Percentiles rank a stretch among this genome's conserved stretches.
Evolutionary conservation across 2,888 invertebrate genomes (phyloP).

Genomic region (Drosophila putrida): DNA sequence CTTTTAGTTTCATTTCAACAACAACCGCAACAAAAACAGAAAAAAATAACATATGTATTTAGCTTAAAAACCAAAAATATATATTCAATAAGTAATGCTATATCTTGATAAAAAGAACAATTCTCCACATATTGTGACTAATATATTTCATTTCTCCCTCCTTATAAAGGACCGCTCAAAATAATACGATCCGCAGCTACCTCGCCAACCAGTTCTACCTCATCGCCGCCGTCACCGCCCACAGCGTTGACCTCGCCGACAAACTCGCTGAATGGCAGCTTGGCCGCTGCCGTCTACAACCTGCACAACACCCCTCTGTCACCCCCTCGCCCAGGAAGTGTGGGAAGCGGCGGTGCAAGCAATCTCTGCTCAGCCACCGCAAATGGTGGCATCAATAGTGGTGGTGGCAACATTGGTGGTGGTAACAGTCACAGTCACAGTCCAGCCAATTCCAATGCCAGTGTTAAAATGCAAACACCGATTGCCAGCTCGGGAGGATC

Average conservation of each 20-base stretch:
- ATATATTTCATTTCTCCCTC: slow-evolving; percentile 45
- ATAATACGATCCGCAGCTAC: slow-evolving; percentile 83
- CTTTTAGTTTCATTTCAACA: slow-evolving; percentile 75
- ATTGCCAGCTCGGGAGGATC: slow-evolving; percentile 27
- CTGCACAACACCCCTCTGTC: slow-evolving; percentile 67
- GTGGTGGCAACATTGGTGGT: slow-evolving; percentile 4
- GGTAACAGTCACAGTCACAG: slow-evolving; percentile 36
- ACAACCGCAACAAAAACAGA: slow-evolving; percentile 49
- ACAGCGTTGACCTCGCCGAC: slow-evolving; percentile 87
- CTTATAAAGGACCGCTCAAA: slow-evolving; percentile 83
- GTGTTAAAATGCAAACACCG: slow-evolving; percentile 37
- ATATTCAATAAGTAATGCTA: slow-evolving; percentile 11
- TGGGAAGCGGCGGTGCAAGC: slow-evolving; percentile 41
- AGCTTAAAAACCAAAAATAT: slow-evolving; percentile 25
- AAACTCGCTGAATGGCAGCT: slow-evolving; percentile 89
- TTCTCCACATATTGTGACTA: slow-evolving; percentile 29
- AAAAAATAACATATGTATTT: slow-evolving; percentile 26
- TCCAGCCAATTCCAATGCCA: slow-evolving; percentile 33
- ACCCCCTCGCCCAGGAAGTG: slow-evolving; percentile 79
- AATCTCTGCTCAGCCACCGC: slow-evolving; percentile 31
- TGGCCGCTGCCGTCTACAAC: slow-evolving; percentile 86
- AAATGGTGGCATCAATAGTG: slow-evolving; percentile 22
- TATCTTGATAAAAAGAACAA: neutral
- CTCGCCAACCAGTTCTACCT: slow-evolving; percentile 85
- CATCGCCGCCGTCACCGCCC: slow-evolving; percentile 85